Percentiles rank a stretch among this genome's conserved stretches.
These are phyloP conservation scores for Ptycholaimellus sp. DNA, from an alignment of 2,888 invertebrate species.

Conservation along the genomic window DNA sequence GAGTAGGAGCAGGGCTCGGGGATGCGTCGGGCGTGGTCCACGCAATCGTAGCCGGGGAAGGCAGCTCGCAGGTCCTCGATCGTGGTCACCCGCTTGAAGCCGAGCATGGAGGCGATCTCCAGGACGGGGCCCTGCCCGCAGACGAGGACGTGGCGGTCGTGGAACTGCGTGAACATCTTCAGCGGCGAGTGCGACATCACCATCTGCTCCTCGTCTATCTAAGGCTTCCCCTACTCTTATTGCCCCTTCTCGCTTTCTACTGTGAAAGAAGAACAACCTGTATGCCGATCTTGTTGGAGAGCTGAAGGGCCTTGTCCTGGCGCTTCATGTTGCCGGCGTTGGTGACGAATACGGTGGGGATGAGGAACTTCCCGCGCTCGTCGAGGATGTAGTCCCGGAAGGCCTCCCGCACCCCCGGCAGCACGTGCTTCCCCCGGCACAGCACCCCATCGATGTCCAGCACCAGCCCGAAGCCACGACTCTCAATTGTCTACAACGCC, in stretches of 20 bases:
- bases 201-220: slow-evolving; percentile 38
- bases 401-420: slow-evolving; percentile 38
- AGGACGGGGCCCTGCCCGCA: slow-evolving; percentile 37
- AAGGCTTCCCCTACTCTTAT: slow-evolving; percentile 7
- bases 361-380: slow-evolving; percentile 34
- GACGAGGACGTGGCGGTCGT: slow-evolving; percentile 38
- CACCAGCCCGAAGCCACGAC: slow-evolving; percentile 40
- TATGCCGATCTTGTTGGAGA: slow-evolving; percentile 37
- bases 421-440: slow-evolving; percentile 36
- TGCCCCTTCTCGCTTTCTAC: background rate
- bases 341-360: slow-evolving; percentile 40
- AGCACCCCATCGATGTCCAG: slow-evolving; percentile 46
- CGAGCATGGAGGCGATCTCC: slow-evolving; percentile 36
- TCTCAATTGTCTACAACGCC: too few species aligned
- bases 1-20: slow-evolving; percentile 7
- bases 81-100: slow-evolving; percentile 38
- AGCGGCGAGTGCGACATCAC: slow-evolving; percentile 43
- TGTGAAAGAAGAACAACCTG: slow-evolving; percentile 24
- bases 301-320: slow-evolving; percentile 36
- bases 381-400: slow-evolving; percentile 36
- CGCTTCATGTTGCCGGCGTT: slow-evolving; percentile 40
- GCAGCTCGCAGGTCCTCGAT: slow-evolving; percentile 36
- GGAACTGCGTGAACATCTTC: slow-evolving; percentile 37
- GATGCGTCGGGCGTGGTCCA: slow-evolving; percentile 29
- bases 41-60: slow-evolving; percentile 40